Evolutionary conservation across 2,888 invertebrate species (phyloP).

Genomic region (Adineta ricciae): DNA sequence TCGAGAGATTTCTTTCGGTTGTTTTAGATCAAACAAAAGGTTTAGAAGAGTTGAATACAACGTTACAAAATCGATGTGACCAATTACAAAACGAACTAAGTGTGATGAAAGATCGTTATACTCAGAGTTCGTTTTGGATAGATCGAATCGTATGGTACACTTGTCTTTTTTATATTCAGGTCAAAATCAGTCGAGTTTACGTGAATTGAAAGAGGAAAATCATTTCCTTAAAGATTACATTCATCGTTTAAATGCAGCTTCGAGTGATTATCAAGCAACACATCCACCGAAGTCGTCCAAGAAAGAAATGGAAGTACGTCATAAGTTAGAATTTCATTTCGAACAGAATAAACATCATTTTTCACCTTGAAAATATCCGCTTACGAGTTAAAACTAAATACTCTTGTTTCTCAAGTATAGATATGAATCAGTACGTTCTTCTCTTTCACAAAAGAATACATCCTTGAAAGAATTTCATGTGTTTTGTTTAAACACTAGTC

Average conservation of each 20-base stretch:
- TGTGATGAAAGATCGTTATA: not conserved
- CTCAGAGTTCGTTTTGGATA: not conserved
- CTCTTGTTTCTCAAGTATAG: too few relatives aligned
- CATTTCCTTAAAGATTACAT: conserved; percentile 41
- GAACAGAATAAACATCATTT: too few relatives aligned
- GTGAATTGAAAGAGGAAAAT: conserved; percentile 43
- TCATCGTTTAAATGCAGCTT: conserved; percentile 43
- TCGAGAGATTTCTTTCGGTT: not conserved
- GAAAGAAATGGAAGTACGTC: conserved; percentile 32
- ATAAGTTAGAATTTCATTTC: too few relatives aligned
- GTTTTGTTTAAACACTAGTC: too few relatives aligned
- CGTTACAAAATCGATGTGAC: conserved; percentile 16
- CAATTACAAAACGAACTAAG: conserved; percentile 8
- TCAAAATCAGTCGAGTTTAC: conserved; percentile 33
- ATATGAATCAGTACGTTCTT: too few relatives aligned
- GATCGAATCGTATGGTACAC: too few relatives aligned
- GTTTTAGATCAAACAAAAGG: not conserved
- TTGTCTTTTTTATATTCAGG: not conserved
- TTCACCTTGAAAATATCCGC: too few relatives aligned
- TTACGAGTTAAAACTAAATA: too few relatives aligned
- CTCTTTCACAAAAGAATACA: too few relatives aligned
- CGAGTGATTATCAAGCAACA: conserved; percentile 45
- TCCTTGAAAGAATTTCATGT: too few relatives aligned
- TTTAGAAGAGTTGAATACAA: not conserved
- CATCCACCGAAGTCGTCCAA: conserved; percentile 39